Base-by-base conservation (phyloP, 2,113 vertebrate species). In the Alexandromys fortis region DNA sequence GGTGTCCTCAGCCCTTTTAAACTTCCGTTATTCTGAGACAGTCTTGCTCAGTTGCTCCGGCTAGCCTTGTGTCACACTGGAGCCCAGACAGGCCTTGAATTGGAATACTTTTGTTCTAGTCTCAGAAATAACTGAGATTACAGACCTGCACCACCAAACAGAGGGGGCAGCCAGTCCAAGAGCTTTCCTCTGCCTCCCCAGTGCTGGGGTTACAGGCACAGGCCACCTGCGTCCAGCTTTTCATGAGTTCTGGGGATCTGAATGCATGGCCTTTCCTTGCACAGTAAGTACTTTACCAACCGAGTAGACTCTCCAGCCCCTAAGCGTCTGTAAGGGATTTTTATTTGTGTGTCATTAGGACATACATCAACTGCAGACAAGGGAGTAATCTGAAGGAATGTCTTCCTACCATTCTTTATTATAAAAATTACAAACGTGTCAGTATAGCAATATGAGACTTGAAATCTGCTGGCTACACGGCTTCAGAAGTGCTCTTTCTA, bases 401-500 rank as follows among this genome's bases (percentile, higher is more conserved):
- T 17, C 38, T 95, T 63, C n/a, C 63, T 63, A 63, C 4, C n/a
- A 10, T 38, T 73, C 93, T 94, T 96, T 86, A 90, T 92, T 92
- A 96, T 70, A 77, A 91, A 96, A 97, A 93, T 93, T 45, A 85
- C 75, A 8, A 26, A 35, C 78, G 47, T 96, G 78, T 22, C 65
- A 58, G 33, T 79, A 90, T 30, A 90, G 65, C 91, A 96, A 95
- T 81, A 76, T 47, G 77, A 87, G 47, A 17, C 86, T 93, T 85
- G 91, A 87, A 73, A 77, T 95, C 79, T 92, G 49, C 88, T 93
- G 24, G 81, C 78, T 78, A 86, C 5, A 91, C 35, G 94, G 85
- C 72, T 86, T 95, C 58, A 96, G 90, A 96, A 95, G 76, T 94
- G 75, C 5, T 83, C 76, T 47, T 94, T 93, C 78, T 85, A 89